These are phyloP conservation scores for Sarotherodon lohbergeri DNA, from an alignment of 2,113 vertebrate genomes.

Conservation along the genomic window DNA sequence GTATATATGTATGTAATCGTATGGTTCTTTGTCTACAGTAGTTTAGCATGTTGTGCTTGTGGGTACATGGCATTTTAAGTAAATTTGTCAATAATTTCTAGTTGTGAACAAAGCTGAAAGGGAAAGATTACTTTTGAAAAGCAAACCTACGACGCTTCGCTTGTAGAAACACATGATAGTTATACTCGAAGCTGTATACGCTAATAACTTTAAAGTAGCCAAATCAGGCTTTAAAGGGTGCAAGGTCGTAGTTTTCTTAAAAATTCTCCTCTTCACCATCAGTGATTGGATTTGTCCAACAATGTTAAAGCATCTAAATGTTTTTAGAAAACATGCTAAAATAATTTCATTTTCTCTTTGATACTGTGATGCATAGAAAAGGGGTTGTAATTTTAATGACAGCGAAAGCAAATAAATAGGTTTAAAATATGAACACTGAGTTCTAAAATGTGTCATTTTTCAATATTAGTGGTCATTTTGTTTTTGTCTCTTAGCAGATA, in stretches of 20 bases:
- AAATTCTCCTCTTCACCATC: background rate
- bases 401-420: background rate
- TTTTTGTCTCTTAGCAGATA: background rate
- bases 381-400: background rate
- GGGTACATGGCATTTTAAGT: background rate
- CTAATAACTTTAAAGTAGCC: background rate
- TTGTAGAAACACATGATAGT: background rate
- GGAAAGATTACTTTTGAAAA: background rate
- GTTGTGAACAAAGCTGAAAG: background rate
- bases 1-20: background rate
- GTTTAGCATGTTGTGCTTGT: background rate
- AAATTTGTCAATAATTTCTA: background rate
- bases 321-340: background rate
- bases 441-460: background rate
- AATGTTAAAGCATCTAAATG: background rate
- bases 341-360: background rate
- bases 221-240: background rate
- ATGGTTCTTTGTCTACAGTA: background rate
- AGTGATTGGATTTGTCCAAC: background rate
- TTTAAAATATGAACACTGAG: background rate
- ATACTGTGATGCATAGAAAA: background rate
- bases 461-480: background rate
- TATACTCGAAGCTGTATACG: fast-evolving
- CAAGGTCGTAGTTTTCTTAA: background rate
- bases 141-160: background rate